Percentiles rank a stretch among this genome's conserved stretches.
phyloP scores from a whole-genome alignment of 2,888 invertebrate genomes.

The Petrophora chlorosata region DNA sequence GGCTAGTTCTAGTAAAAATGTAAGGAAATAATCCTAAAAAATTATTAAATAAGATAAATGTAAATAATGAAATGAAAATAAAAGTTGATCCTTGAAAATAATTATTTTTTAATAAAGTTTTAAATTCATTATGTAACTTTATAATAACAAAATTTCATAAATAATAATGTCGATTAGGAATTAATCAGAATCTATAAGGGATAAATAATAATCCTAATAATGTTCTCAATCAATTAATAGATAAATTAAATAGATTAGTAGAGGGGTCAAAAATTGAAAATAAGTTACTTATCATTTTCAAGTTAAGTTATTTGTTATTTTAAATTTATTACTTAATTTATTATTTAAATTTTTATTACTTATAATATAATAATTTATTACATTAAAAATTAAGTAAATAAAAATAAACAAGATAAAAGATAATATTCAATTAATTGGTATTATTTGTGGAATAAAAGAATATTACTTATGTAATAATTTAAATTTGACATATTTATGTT shows the following conservation, averaged over 20 bases:
- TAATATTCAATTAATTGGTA: slow-evolving; percentile 83
- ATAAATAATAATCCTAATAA: slow-evolving; percentile 78
- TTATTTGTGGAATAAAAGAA: slow-evolving; percentile 88
- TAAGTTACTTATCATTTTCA: slow-evolving; percentile 88
- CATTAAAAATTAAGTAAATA: slow-evolving; percentile 77
- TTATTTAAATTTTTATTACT: slow-evolving; percentile 44
- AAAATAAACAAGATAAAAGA: slow-evolving; percentile 65
- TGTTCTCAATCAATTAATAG: slow-evolving; percentile 85
- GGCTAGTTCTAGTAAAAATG: slow-evolving; percentile 88
- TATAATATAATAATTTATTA: slow-evolving; percentile 78
- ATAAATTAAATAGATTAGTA: slow-evolving; percentile 75
- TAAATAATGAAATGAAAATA: slow-evolving; percentile 84
- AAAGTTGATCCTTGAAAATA: slow-evolving; percentile 76
- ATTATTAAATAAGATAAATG: slow-evolving; percentile 86
- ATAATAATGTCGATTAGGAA: slow-evolving; percentile 77
- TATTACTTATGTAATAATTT: slow-evolving; percentile 84
- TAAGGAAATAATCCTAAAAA: slow-evolving; percentile 88
- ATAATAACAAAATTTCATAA: slow-evolving; percentile 75
- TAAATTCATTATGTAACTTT: slow-evolving; percentile 83
- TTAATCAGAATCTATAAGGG: slow-evolving; percentile 80
- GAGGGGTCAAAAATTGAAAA: slow-evolving; percentile 87
- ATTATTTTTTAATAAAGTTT: slow-evolving; percentile 75
- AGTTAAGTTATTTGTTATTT: slow-evolving; percentile 49
- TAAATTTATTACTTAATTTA: slow-evolving; percentile 44
- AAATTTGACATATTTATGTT: slow-evolving; percentile 86